These are phyloP conservation scores for Sceloporus undulatus DNA, from an alignment of 2,113 vertebrate species.

Conservation along the genomic window DNA sequence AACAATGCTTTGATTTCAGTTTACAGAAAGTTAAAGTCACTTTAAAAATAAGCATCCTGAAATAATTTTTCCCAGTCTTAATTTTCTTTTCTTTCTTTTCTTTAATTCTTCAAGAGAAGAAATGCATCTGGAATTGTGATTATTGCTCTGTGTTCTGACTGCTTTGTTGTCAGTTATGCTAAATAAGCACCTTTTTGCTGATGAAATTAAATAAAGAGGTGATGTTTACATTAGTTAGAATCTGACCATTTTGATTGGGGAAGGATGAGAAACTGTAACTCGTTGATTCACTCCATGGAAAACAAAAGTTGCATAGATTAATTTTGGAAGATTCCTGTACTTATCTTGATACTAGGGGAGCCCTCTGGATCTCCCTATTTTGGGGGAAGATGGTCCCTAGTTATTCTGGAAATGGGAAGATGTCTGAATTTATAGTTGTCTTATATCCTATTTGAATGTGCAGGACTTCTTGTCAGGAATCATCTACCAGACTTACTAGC, in stretches of 20 bases:
- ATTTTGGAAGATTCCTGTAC: neutral
- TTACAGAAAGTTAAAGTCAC: slow-evolving; percentile 9
- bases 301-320: neutral
- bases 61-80: slow-evolving; percentile 47
- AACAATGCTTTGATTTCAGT: neutral
- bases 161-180: slow-evolving; percentile 69
- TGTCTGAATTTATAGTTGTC: neutral
- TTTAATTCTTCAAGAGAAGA: slow-evolving; percentile 11
- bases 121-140: slow-evolving; percentile 42
- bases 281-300: neutral
- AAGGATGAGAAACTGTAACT: neutral
- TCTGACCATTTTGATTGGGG: slow-evolving; percentile 40
- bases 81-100: slow-evolving; percentile 40
- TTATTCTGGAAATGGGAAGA: neutral
- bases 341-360: too few relatives aligned
- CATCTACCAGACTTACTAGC: too few relatives aligned
- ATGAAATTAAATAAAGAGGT: slow-evolving; percentile 77
- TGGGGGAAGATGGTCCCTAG: neutral
- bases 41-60: slow-evolving; percentile 55
- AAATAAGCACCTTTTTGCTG: slow-evolving; percentile 64
- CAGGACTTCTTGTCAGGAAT: neutral
- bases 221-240: slow-evolving; percentile 62
- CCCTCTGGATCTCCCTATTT: neutral
- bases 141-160: slow-evolving; percentile 56
- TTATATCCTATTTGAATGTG: neutral